Base-by-base conservation (phyloP, 2,888 invertebrate species). In the Callinectes sapidus region DNA sequence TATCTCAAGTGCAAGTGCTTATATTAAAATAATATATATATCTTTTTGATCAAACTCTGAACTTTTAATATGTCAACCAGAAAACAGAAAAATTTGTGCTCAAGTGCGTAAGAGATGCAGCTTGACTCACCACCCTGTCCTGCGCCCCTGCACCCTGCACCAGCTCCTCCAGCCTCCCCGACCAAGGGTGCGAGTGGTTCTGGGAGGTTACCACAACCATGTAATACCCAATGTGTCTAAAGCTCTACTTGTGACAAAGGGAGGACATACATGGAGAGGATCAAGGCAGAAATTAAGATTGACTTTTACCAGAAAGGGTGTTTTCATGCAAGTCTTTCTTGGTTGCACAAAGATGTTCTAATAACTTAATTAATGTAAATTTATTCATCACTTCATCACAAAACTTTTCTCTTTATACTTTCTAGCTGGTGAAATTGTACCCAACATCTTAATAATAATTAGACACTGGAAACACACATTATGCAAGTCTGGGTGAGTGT, bases 71-170 rank as follows among this genome's bases (percentile, higher is more conserved):
- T 55, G 42, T 23, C 54, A n/a, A 87, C 48, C 54, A 87, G 54
- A 87, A 23, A 55, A 61, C 32, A 88, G 35, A 54, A 55, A 28
- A 18, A 28, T 35, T 88, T 55, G 54, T 88, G 54, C 87, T 54
- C 28, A 81, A 81, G 81, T 81, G 81, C 81, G 35, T 81, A 81
- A 48, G 81, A 35, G 32, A 81, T 18, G 35, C 81, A 35, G 13
- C 32, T 35, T 32, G 81, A 92, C 92, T 92, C 92, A 92, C 92
- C 92, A 71, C 92, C 77, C 87, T 89, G 54, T 92, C 87, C 32
- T 48, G 39, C 42, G 85, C 87, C 87, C 90, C 48, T 6, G 87
- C 71, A 87, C 55, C 85, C n/a, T 61, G 32, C 90, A 92, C 92
- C 81, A 92, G 90, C 42, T 71, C 86, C 87, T 92, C 92, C 55